Base-by-base conservation (phyloP, 2,888 invertebrate species). In the Ophion ventricosus region DNA sequence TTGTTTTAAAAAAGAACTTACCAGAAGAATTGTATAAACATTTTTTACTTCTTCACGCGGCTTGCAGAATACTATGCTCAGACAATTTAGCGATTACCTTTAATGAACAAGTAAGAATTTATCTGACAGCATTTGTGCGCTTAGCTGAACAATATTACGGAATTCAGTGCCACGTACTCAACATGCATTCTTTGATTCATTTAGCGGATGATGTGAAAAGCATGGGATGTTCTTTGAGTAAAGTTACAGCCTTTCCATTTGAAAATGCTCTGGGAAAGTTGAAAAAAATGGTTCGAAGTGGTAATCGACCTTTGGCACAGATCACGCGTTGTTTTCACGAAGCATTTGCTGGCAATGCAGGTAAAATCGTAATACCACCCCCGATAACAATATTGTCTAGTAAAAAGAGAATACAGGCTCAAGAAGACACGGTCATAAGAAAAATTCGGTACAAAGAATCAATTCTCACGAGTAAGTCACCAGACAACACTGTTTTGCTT, bases 1-100 rank as follows among this genome's bases (percentile, higher is more conserved):
- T 90, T 26, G 84, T 88, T 49, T 25, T 85, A 10, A 86, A 85
- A 76, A 79, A 66, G 43, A 20, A 83, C 43, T 56, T 87, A 8
- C 17, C 29, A 0, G 57, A 76, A 11, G 61, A 82, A 11, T 20
- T 85, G 29, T 85, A 85, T 29, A 70, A 83, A 10, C 72, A 85
- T 64, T 80, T 87, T 69, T 59, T 85, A 59, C 59, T 85, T 7
- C 63, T 86, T 57, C 74, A 70, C 29, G 57, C 43, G 14, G 83
- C 76, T 14, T 75, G 74, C 56, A 43, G 81, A 17, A 81, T 81
- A 8, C 69, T 81, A 25, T 75, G 61, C 20, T 59, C 26, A 1
- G 11, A 43, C 7, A 29, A 81, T 23, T 25, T 75, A 4, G 81
- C 59, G 40, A 14, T 75, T 10, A 66, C 3, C 14, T 75, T n/a